phyloP scores from a whole-genome alignment of 2,113 vertebrate genomes.

The Cavia aperea region DNA sequence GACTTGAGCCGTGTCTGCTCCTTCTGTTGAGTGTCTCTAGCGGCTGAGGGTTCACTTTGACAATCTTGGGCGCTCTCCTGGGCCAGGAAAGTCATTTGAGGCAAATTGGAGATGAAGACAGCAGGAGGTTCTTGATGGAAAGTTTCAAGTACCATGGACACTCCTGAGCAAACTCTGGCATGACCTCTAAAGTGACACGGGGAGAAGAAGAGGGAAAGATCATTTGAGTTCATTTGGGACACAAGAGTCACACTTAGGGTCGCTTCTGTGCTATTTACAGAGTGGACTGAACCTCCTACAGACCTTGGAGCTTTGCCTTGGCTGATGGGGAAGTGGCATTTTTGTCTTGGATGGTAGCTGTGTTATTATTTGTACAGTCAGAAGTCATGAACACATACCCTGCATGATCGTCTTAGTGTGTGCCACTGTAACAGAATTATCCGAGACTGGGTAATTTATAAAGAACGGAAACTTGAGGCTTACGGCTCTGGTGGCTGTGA shows the following conservation, averaged over 20 bases:
- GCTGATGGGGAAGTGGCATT: fast-evolving
- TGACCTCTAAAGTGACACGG: too few relatives aligned
- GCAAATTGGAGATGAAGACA: not conserved
- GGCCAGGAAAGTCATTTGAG: not conserved
- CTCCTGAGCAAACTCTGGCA: not conserved
- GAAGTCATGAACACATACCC: fast-evolving
- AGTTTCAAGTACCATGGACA: not conserved
- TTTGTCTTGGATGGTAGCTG: fast-evolving
- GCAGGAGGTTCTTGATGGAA: not conserved
- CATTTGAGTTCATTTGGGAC: not conserved
- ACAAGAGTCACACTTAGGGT: not conserved
- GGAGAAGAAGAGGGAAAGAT: not conserved
- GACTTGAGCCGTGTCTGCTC: not conserved
- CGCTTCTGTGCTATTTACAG: not conserved
- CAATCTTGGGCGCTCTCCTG: not conserved
- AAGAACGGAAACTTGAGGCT: not conserved
- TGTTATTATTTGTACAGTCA: not conserved
- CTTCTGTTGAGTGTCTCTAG: not conserved
- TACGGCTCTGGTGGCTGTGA: not conserved
- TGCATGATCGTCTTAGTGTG: fast-evolving
- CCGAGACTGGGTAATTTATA: not conserved
- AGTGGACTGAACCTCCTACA: too few relatives aligned
- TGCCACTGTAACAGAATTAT: not conserved
- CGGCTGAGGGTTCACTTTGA: not conserved
- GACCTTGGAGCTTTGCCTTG: fast-evolving